Evolutionary conservation across 2,797 vertebrate species (phyloP), one percentile per base, ranked within the genome.

Genomic region (Delichon dasypus): DNA sequence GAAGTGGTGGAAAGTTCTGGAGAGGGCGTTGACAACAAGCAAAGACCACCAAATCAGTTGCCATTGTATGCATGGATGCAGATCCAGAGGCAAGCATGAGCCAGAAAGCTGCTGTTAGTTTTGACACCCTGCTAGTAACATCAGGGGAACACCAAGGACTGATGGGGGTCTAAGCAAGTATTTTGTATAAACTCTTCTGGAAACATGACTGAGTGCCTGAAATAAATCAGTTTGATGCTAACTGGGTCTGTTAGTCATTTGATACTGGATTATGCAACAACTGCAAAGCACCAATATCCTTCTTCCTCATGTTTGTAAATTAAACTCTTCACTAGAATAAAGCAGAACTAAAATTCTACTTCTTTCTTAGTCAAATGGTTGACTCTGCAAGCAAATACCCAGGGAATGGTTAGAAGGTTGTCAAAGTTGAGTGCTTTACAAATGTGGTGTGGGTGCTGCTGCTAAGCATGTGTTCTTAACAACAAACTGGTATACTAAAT

Each of bases 91-190:
- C 44, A 53, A 65, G 38, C 3, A 21, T 80, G 51, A 90, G 71
- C 14, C 93, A 97, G 90, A 94, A 97, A 89, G 61, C 98, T 96
- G 96, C 97, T 96, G 97, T 97, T 23, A 97, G 98, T 66, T 95
- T 98, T 93, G 97, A 97, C 34, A 57, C 96, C 18, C 96, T 98
- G 34, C 94, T 98, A 51, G 96, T 97, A 79, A 98, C 88, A 82
- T 98, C 98, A 0, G 98, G 98, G 75, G 93, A 98, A 81, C 98
- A 71, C 98, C 98, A 11, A 93, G 98, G 92, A 98, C 97, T 2
- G 97, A 98, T 53, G 96, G 96, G 4, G 98, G 98, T 92, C 95
- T 98, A 34, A 98, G 98, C 97, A 11, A 92, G 77, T 74, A 17
- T 36, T 64, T 48, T 60, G 14, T 20, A 45, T 58, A 40, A 53